A percentile compares a stretch with the other conserved stretches of the same genome.
Evolutionary conservation across 2,888 invertebrate species (phyloP).

Genomic region (Elegia similella): DNA sequence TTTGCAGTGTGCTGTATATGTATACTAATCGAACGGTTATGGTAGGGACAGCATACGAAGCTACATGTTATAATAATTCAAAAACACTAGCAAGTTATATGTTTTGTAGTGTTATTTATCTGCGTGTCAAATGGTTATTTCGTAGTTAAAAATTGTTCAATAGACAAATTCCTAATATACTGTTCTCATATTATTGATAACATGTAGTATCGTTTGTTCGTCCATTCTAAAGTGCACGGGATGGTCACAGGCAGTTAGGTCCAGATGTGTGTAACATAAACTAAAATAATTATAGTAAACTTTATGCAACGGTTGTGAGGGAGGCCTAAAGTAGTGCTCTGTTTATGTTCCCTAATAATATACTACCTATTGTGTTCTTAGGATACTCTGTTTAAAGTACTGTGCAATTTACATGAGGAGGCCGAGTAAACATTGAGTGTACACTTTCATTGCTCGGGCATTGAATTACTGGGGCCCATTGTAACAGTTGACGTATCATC

Average conservation of each 20-base stretch:
- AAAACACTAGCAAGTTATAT: no score
- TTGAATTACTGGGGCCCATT: no score
- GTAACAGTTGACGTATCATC: no score
- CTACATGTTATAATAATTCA: neutral
- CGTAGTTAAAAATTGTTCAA: no score
- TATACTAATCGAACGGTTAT: neutral
- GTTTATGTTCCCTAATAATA: constrained; percentile 57
- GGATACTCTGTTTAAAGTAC: constrained; percentile 54
- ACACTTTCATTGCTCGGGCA: neutral
- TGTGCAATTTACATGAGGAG: constrained; percentile 52
- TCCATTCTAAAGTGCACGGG: constrained; percentile 35
- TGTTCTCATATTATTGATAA: no score
- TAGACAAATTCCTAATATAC: no score
- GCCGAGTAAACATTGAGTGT: constrained; percentile 40
- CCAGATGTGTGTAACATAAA: constrained; percentile 34
- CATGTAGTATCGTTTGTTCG: constrained; percentile 2
- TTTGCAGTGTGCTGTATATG: neutral
- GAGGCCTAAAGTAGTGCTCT: constrained; percentile 74
- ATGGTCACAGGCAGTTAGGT: constrained; percentile 32
- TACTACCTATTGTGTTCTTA: constrained; percentile 78
- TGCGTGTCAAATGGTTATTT: no score
- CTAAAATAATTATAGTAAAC: constrained; percentile 27
- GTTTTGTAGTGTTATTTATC: no score
- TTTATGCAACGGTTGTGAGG: constrained; percentile 73
- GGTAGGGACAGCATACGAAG: neutral